phyloP scores from a whole-genome alignment of 2,888 invertebrate species.

The Drosophila niveifrons region DNA sequence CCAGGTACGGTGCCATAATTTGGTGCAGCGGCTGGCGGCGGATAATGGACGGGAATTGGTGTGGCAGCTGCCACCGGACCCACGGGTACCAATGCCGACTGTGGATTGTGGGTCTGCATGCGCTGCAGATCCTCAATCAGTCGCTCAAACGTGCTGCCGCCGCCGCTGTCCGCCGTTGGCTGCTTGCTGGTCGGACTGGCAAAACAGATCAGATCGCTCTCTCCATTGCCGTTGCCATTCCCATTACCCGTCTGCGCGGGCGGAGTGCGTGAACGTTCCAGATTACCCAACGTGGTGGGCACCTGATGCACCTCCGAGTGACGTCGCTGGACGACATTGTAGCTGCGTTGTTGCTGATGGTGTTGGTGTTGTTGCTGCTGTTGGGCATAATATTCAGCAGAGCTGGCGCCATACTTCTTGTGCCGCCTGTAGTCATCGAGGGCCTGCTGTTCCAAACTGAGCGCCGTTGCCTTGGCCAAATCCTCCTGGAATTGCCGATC shows the following conservation, averaged over 20 bases:
- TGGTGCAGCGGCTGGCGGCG: constrained; percentile 10
- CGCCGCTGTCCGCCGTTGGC: constrained; percentile 82
- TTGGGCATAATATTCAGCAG: constrained; percentile 49
- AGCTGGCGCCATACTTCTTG: constrained; percentile 85
- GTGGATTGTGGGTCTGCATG: constrained; percentile 69
- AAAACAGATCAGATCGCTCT: constrained; percentile 90
- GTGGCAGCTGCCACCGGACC: constrained; percentile 73
- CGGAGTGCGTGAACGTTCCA: constrained; percentile 76
- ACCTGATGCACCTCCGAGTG: constrained; percentile 73
- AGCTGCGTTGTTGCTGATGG: constrained; percentile 54
- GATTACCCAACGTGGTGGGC: constrained; percentile 14
- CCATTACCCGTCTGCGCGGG: constrained; percentile 55
- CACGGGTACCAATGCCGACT: constrained; percentile 75
- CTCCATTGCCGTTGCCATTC: constrained; percentile 49
- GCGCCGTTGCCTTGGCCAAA: constrained; percentile 93
- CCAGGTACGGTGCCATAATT: constrained; percentile 53
- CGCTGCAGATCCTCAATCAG: constrained; percentile 87
- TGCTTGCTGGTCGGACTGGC: constrained; percentile 87
- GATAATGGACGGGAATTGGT: constrained; percentile 35
- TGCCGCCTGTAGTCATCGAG: constrained; percentile 92
- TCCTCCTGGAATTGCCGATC: constrained; percentile 94
- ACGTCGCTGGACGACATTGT: constrained; percentile 65
- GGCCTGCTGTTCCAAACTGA: constrained; percentile 94
- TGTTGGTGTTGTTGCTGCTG: constrained; percentile 51
- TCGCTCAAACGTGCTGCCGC: constrained; percentile 86